A percentile compares a stretch with the other conserved stretches of the same genome.
These are phyloP conservation scores for Agraylea sexmaculata DNA, from an alignment of 1,140 invertebrate genomes.

Conservation along the genomic window DNA sequence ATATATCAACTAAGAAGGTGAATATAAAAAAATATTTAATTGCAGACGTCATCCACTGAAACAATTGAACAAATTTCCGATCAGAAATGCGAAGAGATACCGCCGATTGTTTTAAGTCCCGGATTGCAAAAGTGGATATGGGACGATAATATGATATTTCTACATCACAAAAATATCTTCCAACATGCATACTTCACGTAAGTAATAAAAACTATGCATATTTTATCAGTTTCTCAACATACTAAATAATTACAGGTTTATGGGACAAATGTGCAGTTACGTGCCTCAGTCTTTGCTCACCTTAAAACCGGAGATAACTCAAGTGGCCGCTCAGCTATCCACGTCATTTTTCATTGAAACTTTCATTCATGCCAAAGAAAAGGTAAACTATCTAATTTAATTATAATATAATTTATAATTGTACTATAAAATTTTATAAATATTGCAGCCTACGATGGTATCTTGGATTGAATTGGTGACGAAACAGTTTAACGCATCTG, in stretches of 20 bases:
- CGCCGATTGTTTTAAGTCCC: conserved; percentile 45
- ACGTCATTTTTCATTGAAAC: conserved; percentile 93
- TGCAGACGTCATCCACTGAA: conserved; percentile 18
- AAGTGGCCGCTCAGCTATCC: conserved; percentile 77
- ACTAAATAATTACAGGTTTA: conserved; percentile 56
- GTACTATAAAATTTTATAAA: conserved; percentile 7
- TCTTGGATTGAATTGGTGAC: conserved; percentile 92
- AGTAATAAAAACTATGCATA: conserved; percentile 27
- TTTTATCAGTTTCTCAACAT: background rate
- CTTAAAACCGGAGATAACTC: conserved; percentile 64
- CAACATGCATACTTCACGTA: conserved; percentile 90
- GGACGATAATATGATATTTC: conserved; percentile 91
- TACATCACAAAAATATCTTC: conserved; percentile 91
- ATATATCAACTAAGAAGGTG: background rate
- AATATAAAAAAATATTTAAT: background rate
- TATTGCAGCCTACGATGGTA: conserved; percentile 76
- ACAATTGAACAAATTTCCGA: conserved; percentile 16
- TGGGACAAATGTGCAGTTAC: conserved; percentile 91
- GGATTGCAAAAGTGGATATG: conserved; percentile 86
- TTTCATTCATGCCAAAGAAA: conserved; percentile 93
- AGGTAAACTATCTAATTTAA: conserved; percentile 51
- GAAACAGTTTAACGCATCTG: conserved; percentile 88
- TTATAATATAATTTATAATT: background rate
- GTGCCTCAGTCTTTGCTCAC: conserved; percentile 79
- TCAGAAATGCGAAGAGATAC: conserved; percentile 15